Evolutionary conservation across 1,140 invertebrate genomes (phyloP).

Genomic region (Pygmarrhopalites habei): DNA sequence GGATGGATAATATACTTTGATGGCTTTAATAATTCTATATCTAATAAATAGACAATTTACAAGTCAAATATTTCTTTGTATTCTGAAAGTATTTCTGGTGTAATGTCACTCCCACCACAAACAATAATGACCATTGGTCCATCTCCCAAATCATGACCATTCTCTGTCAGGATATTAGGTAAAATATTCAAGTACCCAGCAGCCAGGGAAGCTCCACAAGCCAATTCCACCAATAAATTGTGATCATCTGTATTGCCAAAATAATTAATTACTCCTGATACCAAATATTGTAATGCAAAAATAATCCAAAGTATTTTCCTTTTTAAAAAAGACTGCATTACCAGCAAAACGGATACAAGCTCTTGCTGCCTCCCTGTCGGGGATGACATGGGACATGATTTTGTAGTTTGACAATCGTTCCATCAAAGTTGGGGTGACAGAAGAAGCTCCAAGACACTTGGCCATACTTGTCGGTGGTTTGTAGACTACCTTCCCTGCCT

Average conservation of each 20-base stretch:
- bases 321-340: no score
- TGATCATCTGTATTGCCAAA: constrained; percentile 48
- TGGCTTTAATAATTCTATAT: no score
- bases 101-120: constrained; percentile 49
- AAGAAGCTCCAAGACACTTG: constrained; percentile 45
- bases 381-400: constrained; percentile 46
- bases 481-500: constrained; percentile 44
- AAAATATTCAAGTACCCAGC: constrained; percentile 37
- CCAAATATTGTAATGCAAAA: no score
- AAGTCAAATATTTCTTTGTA: no score
- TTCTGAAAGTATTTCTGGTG: constrained; percentile 38
- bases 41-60: no score
- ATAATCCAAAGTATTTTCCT: no score
- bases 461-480: constrained; percentile 46
- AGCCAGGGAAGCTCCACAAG: constrained; percentile 50
- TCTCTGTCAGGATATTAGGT: constrained; percentile 36
- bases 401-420: constrained; percentile 42
- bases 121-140: constrained; percentile 48
- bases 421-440: constrained; percentile 43
- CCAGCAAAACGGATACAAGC: constrained; percentile 47
- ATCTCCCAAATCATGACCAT: constrained; percentile 21
- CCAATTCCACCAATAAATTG: constrained; percentile 48
- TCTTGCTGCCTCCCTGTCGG: constrained; percentile 48
- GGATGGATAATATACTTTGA: no score
- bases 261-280: no score